Percentiles rank a stretch among this genome's conserved stretches.
These are phyloP conservation scores for Cecidostiba fungosa DNA, from an alignment of 2,888 invertebrate genomes.

Conservation along the genomic window DNA sequence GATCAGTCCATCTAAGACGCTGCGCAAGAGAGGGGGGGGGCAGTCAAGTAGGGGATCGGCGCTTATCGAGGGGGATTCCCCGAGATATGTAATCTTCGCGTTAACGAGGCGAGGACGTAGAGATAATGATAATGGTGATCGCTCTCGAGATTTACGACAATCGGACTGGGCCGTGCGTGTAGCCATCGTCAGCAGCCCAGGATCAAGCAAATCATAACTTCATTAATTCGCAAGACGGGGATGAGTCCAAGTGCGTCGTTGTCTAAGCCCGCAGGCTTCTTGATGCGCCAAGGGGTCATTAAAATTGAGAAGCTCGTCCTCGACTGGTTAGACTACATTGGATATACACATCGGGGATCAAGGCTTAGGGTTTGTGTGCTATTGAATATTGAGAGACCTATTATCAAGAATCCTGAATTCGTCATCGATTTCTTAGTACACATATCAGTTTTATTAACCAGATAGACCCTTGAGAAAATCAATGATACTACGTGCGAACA, in stretches of 20 bases:
- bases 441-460: background rate
- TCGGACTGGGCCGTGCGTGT: slow-evolving; percentile 24
- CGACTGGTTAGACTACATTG: background rate
- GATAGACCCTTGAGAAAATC: background rate
- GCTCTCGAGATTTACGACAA: slow-evolving; percentile 58
- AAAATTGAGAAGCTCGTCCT: slow-evolving; percentile 28
- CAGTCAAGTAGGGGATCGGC: background rate
- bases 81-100: slow-evolving; percentile 59
- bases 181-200: background rate
- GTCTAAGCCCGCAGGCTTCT: background rate
- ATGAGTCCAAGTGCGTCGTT: background rate
- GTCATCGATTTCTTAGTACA: background rate
- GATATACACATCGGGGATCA: background rate
- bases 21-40: too few species aligned
- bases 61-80: slow-evolving; percentile 48
- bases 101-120: slow-evolving; percentile 61
- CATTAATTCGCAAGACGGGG: slow-evolving; percentile 49
- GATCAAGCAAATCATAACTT: slow-evolving; percentile 52
- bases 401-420: background rate
- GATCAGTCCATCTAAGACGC: slow-evolving; percentile 36
- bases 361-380: background rate
- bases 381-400: background rate
- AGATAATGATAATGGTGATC: slow-evolving; percentile 63
- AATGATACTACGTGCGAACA: background rate
- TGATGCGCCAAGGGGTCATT: slow-evolving; percentile 15